Evolutionary conservation across 2,888 invertebrate species (phyloP).

Genomic region (Corythucha ciliata): DNA sequence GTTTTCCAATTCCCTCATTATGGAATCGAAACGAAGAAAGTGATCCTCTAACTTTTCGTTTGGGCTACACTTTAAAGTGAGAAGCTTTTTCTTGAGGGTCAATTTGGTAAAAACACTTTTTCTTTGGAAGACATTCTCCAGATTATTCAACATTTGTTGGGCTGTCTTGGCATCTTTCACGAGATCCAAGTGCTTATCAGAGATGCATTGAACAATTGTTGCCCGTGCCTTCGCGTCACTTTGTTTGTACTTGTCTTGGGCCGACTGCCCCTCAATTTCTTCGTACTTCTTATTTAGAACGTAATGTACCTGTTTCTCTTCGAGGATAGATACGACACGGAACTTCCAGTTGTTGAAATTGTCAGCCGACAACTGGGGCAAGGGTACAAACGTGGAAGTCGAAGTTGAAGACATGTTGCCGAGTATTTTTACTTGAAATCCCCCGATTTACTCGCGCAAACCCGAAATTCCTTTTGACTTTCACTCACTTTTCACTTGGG

Average conservation of each 20-base stretch:
- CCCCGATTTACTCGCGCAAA: no score
- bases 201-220: slow-evolving; percentile 6
- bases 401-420: no score
- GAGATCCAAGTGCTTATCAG: slow-evolving; percentile 13
- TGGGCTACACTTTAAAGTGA: slow-evolving; percentile 7
- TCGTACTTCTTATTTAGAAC: not conserved
- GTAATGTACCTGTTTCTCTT: not conserved
- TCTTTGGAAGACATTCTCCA: slow-evolving; percentile 16
- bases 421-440: no score
- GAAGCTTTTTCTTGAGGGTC: slow-evolving; percentile 11
- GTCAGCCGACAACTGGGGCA: no score
- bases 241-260: not conserved
- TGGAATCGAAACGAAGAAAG: slow-evolving; percentile 20
- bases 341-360: slow-evolving; percentile 19
- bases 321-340: slow-evolving; percentile 8
- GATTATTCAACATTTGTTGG: not conserved
- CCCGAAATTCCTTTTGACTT: no score
- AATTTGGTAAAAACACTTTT: slow-evolving; percentile 15
- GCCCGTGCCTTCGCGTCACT: slow-evolving; percentile 8
- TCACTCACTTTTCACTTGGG: no score
- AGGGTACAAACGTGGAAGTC: no score
- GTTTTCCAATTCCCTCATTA: slow-evolving; percentile 20
- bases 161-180: not conserved
- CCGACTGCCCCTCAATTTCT: not conserved
- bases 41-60: slow-evolving; percentile 19